A percentile compares a stretch with the other conserved stretches of the same genome.
Conservation (phyloP, 2,797 vertebrate genomes). For the Chaetodon trifasciatus region DNA sequence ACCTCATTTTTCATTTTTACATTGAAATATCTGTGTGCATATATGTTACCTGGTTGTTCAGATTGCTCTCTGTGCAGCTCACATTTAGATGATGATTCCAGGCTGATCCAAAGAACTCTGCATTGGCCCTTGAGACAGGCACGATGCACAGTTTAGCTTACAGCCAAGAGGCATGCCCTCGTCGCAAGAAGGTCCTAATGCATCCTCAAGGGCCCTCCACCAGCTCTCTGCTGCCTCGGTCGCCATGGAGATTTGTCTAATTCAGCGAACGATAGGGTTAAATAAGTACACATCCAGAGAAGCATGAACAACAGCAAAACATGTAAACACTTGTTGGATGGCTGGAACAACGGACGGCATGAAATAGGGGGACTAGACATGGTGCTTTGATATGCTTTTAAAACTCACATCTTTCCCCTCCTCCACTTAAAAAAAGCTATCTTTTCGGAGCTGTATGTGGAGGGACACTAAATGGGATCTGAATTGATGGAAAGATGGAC, state of each 20-base stretch:
- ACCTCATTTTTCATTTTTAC: neutral
- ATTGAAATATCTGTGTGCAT: constrained; percentile 13
- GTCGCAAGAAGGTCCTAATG: constrained; percentile 78
- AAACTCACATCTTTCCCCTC: constrained; percentile 60
- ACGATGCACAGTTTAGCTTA: constrained; percentile 62
- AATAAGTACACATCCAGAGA: constrained; percentile 73
- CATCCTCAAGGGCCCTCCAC: constrained; percentile 78
- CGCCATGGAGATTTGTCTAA: constrained; percentile 79
- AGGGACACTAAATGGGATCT: constrained; percentile 68
- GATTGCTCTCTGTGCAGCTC: constrained; percentile 13
- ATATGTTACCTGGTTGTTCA: constrained; percentile 22
- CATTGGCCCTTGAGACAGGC: constrained; percentile 40
- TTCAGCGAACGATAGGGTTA: constrained; percentile 71
- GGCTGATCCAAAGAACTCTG: constrained; percentile 42
- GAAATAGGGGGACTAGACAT: constrained; percentile 48
- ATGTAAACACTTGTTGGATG: constrained; percentile 78
- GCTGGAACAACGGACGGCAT: constrained; percentile 64
- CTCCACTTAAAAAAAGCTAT: constrained; percentile 51
- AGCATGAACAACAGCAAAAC: constrained; percentile 71
- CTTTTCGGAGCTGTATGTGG: constrained; percentile 61
- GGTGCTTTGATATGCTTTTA: constrained; percentile 82
- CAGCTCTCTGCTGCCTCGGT: constrained; percentile 66
- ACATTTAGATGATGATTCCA: constrained; percentile 21
- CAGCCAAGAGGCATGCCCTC: constrained; percentile 63
- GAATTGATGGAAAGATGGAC: constrained; percentile 68